Conservation (phyloP, 2,888 invertebrate genomes). For the Andrena hattorfiana region DNA sequence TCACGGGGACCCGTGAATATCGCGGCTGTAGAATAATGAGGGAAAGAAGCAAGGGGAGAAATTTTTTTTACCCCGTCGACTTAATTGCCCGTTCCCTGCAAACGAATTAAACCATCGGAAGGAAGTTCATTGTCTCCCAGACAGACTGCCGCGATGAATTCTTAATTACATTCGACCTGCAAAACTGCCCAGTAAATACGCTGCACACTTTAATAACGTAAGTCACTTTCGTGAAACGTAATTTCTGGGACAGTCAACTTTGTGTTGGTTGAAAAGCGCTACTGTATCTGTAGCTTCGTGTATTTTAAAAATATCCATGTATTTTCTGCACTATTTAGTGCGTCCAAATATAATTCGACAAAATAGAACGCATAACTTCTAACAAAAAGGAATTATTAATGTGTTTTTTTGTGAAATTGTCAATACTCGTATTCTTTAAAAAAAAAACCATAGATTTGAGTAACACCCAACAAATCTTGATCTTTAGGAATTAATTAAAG, state of each 20-base stretch:
- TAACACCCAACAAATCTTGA: too few species aligned
- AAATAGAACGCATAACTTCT: too few species aligned
- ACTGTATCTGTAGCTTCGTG: neutral
- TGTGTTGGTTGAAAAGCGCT: neutral
- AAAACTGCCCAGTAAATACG: slow-evolving; percentile 3
- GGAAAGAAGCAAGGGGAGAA: neutral
- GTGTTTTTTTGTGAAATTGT: too few species aligned
- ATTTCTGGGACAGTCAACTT: neutral
- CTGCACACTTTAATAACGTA: neutral
- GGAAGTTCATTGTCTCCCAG: slow-evolving; percentile 32
- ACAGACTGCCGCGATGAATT: slow-evolving; percentile 28
- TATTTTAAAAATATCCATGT: neutral
- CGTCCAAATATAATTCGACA: too few species aligned
- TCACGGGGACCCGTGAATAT: slow-evolving; percentile 15
- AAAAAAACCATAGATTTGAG: too few species aligned
- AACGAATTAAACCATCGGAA: slow-evolving; percentile 36
- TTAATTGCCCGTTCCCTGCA: slow-evolving; percentile 30
- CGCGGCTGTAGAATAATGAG: slow-evolving; percentile 20
- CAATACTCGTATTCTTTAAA: too few species aligned
- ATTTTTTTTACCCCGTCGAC: slow-evolving; percentile 21
- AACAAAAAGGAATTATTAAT: too few species aligned
- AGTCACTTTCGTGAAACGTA: neutral
- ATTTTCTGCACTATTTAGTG: too few species aligned
- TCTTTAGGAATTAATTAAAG: too few species aligned
- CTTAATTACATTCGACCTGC: slow-evolving; percentile 22